Evolutionary conservation across 2,113 vertebrate species (phyloP).

Genomic region (Panthera tigris): DNA sequence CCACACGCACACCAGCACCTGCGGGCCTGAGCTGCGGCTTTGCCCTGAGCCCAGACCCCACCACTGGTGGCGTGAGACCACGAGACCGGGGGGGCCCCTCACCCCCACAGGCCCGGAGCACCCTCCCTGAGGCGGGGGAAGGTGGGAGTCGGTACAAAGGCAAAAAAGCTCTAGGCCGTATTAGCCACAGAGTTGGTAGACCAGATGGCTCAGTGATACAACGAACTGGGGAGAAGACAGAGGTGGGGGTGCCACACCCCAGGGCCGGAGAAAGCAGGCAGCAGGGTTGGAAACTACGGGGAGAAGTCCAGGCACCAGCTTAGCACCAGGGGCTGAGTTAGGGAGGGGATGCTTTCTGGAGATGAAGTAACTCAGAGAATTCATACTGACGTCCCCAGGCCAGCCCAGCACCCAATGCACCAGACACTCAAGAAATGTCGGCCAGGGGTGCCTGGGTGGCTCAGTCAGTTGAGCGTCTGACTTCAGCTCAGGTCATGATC

Average conservation of each 20-base stretch:
- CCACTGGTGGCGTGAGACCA: neutral
- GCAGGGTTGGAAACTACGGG: neutral
- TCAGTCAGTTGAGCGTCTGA: too few relatives aligned
- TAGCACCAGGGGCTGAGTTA: neutral
- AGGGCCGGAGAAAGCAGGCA: neutral
- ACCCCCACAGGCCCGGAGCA: fast-evolving
- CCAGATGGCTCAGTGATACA: neutral
- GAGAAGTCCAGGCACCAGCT: neutral
- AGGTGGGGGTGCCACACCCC: fast-evolving
- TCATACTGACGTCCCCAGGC: fast-evolving
- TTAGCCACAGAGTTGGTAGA: neutral
- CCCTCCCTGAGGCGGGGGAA: neutral
- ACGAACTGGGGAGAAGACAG: neutral
- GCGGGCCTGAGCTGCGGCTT: neutral
- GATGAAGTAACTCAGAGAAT: neutral
- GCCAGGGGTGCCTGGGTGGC: too few relatives aligned
- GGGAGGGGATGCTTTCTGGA: neutral
- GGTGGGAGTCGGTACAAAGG: neutral
- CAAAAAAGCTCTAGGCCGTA: neutral
- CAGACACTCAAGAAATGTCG: fast-evolving
- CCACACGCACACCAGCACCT: neutral
- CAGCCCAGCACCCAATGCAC: fast-evolving
- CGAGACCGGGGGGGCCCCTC: fast-evolving
- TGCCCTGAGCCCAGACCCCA: neutral
- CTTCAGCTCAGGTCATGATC: too few relatives aligned